Evolutionary conservation across 1,140 invertebrate species (phyloP), one percentile per base, ranked within the genome.

Genomic region (Procambarus virginalis): DNA sequence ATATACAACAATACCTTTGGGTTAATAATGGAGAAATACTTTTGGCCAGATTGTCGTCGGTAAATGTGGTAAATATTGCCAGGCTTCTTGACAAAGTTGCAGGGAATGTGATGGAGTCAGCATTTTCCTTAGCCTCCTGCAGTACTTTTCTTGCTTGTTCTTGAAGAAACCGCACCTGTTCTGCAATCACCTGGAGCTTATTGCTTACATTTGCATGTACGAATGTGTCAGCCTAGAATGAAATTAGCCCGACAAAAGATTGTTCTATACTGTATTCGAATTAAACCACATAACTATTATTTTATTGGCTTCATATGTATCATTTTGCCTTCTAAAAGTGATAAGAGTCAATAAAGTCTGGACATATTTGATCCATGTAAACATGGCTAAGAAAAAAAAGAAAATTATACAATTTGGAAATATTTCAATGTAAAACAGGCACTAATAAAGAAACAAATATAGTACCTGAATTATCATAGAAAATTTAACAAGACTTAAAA

Each of bases 21-120:
- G 89, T 96, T 96, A 12, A 97, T 92, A 94, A 97, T 96, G 60
- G 96, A 96, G 91, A 97, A 96, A 93, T 96, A 97, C 84, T 92
- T 93, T 92, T 96, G 95, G 46, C 95, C 96, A 6, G 95, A 95
- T 80, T 94, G 92, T 93, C 95, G 94, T 93, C 96, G 92, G 93
- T 97, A 97, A 48, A 97, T 94, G 93, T 97, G 96, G 93, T 97
- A 97, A 75, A 95, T 94, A 20, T 95, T 94, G 2, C 96, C 96
- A 68, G 96, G 95, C 82, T 95, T 95, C 93, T 97, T 97, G 2
- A 95, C 93, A 92, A 97, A 95, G 93, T 97, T 97, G 93, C 96
- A 97, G 2, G 96, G 95, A 2, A 95, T 95, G 92, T 96, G 95
- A 92, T 97, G 95, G 60, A 97, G 64, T 94, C 93, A 45, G 93